A percentile compares a stretch with the other conserved stretches of the same genome.
Conservation (phyloP, 1,140 invertebrate species). For the Tribolium castaneum region DNA sequence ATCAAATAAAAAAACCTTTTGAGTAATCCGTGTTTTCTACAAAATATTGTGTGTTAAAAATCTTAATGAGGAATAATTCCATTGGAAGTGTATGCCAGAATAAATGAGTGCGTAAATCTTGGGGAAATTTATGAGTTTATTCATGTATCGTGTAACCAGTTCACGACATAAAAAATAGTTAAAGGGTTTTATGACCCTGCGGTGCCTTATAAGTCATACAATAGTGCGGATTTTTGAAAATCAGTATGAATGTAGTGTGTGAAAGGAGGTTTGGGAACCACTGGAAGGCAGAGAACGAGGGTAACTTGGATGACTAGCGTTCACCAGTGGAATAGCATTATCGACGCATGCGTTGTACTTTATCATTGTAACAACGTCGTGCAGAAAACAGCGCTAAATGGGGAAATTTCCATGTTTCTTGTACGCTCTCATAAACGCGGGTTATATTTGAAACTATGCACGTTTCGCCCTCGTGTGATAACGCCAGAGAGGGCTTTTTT, state of each 20-base stretch:
- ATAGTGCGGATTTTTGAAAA: background rate
- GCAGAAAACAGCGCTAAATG: conserved; percentile 32
- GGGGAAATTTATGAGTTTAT: background rate
- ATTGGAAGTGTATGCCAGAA: background rate
- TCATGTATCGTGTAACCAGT: background rate
- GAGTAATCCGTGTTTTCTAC: no score
- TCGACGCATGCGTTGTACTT: conserved; percentile 18
- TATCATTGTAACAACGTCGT: conserved; percentile 27
- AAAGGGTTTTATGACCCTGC: background rate
- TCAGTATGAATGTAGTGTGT: background rate
- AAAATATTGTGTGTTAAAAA: background rate
- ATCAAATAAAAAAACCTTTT: no score
- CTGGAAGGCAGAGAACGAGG: conserved; percentile 24
- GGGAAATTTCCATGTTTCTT: conserved; percentile 38
- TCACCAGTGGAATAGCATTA: conserved; percentile 20
- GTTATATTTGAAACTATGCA: conserved; percentile 29
- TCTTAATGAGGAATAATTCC: background rate
- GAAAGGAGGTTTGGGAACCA: background rate
- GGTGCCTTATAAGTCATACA: background rate
- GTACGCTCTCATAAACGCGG: conserved; percentile 4
- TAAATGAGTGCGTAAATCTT: background rate
- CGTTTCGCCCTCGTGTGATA: conserved; percentile 14
- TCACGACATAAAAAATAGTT: background rate
- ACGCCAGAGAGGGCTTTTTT: background rate
- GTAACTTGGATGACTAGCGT: conserved; percentile 38